Percentiles rank a stretch among this genome's conserved stretches.
Evolutionary conservation across 2,888 invertebrate species (phyloP).

Genomic region (Hemithea aestivaria): DNA sequence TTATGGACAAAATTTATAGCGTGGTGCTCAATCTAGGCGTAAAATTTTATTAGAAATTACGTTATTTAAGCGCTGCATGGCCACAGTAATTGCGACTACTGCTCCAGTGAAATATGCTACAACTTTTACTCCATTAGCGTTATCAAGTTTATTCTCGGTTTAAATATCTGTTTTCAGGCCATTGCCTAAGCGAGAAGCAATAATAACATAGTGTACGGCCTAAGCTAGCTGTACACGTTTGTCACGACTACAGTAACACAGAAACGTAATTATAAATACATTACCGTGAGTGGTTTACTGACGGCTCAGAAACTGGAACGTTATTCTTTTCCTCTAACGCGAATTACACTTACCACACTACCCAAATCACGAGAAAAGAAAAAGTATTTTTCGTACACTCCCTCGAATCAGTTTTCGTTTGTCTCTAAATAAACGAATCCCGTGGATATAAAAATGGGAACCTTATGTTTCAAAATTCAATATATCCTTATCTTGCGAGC

Average conservation of each 20-base stretch:
- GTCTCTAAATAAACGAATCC: constrained; percentile 25
- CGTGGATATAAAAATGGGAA: constrained; percentile 53
- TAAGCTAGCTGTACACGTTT: constrained; percentile 33
- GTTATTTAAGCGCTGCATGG: too few relatives aligned
- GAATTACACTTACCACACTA: constrained; percentile 21
- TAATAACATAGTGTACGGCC: constrained; percentile 19
- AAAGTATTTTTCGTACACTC: constrained; percentile 7
- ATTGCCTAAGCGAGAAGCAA: constrained; percentile 15
- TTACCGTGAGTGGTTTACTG: constrained; percentile 66
- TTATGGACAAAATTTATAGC: too few relatives aligned
- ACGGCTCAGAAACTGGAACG: constrained; percentile 44
- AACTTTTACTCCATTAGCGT: neutral
- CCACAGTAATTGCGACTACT: too few relatives aligned
- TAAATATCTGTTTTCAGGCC: constrained; percentile 11
- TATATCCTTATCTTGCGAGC: constrained; percentile 58
- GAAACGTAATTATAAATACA: constrained; percentile 73
- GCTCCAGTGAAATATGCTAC: too few relatives aligned
- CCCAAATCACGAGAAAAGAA: constrained; percentile 19
- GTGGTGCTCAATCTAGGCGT: too few relatives aligned
- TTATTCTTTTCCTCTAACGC: constrained; percentile 25
- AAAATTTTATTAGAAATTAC: too few relatives aligned
- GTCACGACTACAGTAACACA: constrained; percentile 58
- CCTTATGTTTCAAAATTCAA: constrained; percentile 69
- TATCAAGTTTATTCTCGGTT: constrained; percentile 3
- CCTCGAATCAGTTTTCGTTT: constrained; percentile 25